Conservation (phyloP, 2,113 vertebrate species). For the Lates calcarifer region DNA sequence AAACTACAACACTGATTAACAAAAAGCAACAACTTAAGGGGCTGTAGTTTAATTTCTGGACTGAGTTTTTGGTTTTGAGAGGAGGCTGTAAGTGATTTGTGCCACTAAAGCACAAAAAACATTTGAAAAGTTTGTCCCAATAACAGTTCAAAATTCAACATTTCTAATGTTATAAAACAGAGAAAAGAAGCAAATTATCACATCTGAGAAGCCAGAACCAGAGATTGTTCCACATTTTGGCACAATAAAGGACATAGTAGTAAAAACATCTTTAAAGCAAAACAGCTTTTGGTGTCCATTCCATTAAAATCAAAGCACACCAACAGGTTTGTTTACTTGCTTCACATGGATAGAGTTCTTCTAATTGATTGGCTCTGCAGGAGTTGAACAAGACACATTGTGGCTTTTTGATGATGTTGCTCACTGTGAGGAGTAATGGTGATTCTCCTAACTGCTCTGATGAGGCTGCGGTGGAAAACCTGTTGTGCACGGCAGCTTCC, state of each 20-base stretch:
- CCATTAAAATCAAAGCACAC: conserved; percentile 10
- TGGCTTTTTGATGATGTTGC: conserved; percentile 4
- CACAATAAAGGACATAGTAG: neutral
- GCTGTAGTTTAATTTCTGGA: too few relatives aligned
- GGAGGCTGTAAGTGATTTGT: too few relatives aligned
- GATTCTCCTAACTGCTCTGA: neutral
- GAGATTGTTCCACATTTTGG: neutral
- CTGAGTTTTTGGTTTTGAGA: too few relatives aligned
- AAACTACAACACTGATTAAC: too few relatives aligned
- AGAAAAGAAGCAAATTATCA: neutral
- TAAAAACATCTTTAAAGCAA: too few relatives aligned
- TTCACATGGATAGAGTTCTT: conserved; percentile 25
- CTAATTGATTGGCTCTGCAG: conserved; percentile 40
- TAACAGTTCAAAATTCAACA: neutral
- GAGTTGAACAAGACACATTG: conserved; percentile 7
- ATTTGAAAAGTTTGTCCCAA: neutral
- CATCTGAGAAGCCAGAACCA: neutral
- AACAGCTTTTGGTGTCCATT: neutral
- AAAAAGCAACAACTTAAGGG: too few relatives aligned
- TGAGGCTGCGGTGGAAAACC: neutral
- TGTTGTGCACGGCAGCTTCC: neutral
- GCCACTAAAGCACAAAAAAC: too few relatives aligned
- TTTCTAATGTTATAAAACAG: neutral
- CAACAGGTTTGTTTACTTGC: conserved; percentile 37
- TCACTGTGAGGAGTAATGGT: conserved; percentile 9